phyloP scores from a whole-genome alignment of 2,113 vertebrate species.

The Odontophorus gujanensis region DNA sequence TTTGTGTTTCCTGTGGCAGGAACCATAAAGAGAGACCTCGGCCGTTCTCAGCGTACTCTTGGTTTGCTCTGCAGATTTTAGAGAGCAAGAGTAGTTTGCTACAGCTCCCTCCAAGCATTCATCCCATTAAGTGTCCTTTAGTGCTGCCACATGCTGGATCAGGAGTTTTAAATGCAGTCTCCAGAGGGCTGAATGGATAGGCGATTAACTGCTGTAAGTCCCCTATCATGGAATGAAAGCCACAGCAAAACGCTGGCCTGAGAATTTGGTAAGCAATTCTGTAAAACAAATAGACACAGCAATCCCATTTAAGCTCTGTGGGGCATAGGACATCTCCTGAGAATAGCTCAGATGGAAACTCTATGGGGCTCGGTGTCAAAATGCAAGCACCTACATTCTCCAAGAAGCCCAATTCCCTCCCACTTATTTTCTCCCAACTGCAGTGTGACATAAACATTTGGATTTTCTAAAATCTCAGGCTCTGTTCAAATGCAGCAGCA shows the following conservation, averaged over 20 bases:
- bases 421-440: not conserved
- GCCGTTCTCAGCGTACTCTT: not conserved
- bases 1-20: not conserved
- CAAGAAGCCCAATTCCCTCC: not conserved
- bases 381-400: not conserved
- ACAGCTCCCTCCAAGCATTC: not conserved
- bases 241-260: not conserved
- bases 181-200: not conserved
- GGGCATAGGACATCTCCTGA: not conserved
- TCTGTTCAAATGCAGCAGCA: not conserved
- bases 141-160: not conserved
- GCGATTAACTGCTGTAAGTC: not conserved
- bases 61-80: not conserved
- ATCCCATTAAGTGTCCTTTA: constrained; percentile 1
- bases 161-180: not conserved
- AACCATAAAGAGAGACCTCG: not conserved
- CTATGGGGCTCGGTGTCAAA: not conserved
- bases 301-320: not conserved
- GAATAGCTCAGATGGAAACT: not conserved
- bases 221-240: fast-evolving
- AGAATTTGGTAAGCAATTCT: not conserved
- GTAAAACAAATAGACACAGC: not conserved
- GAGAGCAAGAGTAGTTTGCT: not conserved
- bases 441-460: not conserved
- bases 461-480: not conserved